These are phyloP conservation scores for Chlorodrepanis virens DNA, from an alignment of 2,113 vertebrate genomes.

Conservation along the genomic window DNA sequence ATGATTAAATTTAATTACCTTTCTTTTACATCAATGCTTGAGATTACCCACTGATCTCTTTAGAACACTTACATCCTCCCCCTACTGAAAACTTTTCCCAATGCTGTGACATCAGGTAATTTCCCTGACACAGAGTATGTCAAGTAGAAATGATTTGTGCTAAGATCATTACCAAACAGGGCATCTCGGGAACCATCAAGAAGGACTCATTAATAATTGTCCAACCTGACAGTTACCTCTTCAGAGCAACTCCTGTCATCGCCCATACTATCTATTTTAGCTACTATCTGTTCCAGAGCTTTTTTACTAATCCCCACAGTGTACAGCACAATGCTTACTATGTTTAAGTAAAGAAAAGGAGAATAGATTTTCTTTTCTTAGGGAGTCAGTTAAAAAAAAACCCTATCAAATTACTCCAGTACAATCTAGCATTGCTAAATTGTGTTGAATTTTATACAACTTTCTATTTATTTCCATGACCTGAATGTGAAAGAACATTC, in stretches of 20 bases:
- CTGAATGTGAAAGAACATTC: not conserved
- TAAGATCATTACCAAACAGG: not conserved
- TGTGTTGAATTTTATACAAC: not conserved
- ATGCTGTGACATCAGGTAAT: not conserved
- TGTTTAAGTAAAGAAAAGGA: not conserved
- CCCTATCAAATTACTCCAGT: not conserved
- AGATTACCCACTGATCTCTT: not conserved
- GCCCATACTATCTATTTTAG: not conserved
- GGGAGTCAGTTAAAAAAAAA: not conserved
- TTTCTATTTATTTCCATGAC: slow-evolving; percentile 1
- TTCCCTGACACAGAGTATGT: not conserved
- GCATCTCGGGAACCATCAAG: not conserved
- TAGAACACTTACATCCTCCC: not conserved
- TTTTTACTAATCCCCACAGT: not conserved
- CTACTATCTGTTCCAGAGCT: not conserved
- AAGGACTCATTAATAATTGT: not conserved
- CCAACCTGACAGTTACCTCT: not conserved
- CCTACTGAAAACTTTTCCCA: not conserved
- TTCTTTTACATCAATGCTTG: not conserved
- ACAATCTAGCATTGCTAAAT: not conserved
- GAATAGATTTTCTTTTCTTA: not conserved
- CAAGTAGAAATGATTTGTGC: not conserved
- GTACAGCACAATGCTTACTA: not conserved
- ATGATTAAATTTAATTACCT: not conserved
- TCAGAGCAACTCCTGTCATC: not conserved